Evolutionary conservation across 53 echinoderm and acorn worm species (phyloP).

Genomic region (Holothuria leucospilota): DNA sequence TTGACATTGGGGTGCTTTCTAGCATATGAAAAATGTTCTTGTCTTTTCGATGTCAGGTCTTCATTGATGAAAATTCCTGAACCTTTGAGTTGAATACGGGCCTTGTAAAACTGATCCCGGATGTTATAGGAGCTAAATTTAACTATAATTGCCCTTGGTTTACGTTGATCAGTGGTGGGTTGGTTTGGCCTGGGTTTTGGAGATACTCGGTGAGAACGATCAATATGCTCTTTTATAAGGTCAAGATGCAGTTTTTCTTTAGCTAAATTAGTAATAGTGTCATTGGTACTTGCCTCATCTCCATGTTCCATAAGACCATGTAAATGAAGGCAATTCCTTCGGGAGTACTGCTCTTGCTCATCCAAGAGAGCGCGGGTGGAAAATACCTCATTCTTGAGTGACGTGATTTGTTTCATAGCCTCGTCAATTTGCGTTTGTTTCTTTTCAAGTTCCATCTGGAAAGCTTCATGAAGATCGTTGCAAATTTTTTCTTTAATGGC

Average conservation of each 20-base stretch:
- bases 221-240: constrained; percentile 9
- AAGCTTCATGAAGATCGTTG: not conserved
- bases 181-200: not conserved
- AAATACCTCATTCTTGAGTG: not conserved
- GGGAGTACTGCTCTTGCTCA: not conserved
- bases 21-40: not conserved
- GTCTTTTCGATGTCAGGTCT: not conserved
- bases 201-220: constrained; percentile 2
- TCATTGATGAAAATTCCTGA: constrained; percentile 1
- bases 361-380: not conserved
- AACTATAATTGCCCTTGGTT: not conserved
- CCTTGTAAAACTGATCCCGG: constrained; percentile 6
- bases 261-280: not conserved
- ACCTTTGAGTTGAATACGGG: not conserved
- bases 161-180: not conserved
- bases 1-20: not conserved
- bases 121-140: not conserved
- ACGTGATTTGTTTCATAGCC: not conserved
- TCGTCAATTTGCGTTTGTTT: constrained; percentile 7
- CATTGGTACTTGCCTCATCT: too few species aligned
- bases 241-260: constrained; percentile 10
- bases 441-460: constrained; percentile 3
- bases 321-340: not conserved
- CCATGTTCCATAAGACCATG: not conserved
- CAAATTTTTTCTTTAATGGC: not conserved